These are phyloP conservation scores for Macrochelys suwanniensis DNA, from an alignment of 2,797 vertebrate genomes.

Conservation along the genomic window DNA sequence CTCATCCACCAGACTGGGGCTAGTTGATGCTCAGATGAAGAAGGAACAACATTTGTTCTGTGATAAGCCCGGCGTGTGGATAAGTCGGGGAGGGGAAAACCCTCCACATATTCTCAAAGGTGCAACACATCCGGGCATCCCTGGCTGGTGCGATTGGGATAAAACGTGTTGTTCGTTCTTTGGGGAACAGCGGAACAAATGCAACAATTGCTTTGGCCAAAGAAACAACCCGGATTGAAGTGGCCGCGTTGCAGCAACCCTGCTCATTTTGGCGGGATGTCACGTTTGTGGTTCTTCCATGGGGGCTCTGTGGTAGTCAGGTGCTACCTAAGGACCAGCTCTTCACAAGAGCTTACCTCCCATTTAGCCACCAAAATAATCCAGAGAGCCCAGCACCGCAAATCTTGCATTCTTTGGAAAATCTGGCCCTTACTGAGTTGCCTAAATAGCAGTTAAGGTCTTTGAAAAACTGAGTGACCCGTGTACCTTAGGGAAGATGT, in stretches of 20 bases:
- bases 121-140: not conserved
- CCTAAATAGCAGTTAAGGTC: not conserved
- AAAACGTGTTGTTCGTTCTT: not conserved
- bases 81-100: not conserved
- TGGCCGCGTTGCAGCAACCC: rapidly evolving
- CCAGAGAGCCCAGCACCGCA: not conserved
- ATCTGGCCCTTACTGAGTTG: not conserved
- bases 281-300: not conserved
- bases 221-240: too few species aligned
- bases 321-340: not conserved
- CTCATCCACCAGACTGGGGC: not conserved
- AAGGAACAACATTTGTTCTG: not conserved
- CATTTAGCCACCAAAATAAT: not conserved
- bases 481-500: not conserved
- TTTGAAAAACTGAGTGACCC: not conserved
- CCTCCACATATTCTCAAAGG: rapidly evolving
- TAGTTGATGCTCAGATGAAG: not conserved
- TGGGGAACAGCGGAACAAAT: not conserved
- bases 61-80: not conserved
- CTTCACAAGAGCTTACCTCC: not conserved
- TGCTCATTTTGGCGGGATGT: not conserved
- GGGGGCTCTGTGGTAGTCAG: not conserved
- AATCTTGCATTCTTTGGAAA: not conserved
- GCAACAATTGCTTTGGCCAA: not conserved
- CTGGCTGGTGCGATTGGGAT: not conserved